Base-by-base conservation (phyloP, 1,140 invertebrate genomes). In the Phocides pigmalion region DNA sequence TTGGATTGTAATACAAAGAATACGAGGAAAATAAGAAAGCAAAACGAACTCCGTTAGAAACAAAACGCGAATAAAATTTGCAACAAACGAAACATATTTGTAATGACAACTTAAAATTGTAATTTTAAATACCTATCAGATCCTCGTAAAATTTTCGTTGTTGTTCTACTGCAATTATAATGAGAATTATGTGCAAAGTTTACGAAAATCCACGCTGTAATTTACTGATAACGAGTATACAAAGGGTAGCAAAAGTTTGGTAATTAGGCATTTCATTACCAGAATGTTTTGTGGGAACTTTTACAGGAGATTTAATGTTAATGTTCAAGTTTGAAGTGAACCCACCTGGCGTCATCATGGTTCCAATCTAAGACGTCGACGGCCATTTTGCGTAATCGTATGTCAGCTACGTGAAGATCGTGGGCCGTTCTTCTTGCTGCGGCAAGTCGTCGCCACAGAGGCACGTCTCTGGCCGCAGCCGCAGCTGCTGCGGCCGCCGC, bases 331-430 rank as follows among this genome's bases (percentile, higher is more conserved):
- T 44, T 32, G 20, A 58, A 22, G 12, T 4, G 16, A 68, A 74
- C 68, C 35, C 35, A 90, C 91, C 95, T 94, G 1, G 96, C 96
- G 85, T 97, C 96, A 81, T 98, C 97, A 73, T 98, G 97, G 84
- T 95, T 96, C 98, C 98, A 98, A 72, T 98, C 97, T 58, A 98
- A 91, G 0, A 98, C 94, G 81, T 98, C 97, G 50, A 98, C 95
- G 53, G 97, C 97, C 93, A 98, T 96, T 95, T 97, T 97, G 82
- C 96, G 93, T 32, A 97, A 89, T 89, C 97, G 96, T 67, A 97
- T 97, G 81, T 97, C 97, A 66, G 96, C 95, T 87, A 97, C 95
- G 81, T 97, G 96, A 63, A 96, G 94, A 79, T 97, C 96, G 65
- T 95, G 94, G 44, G 94, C 95, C 5, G 95, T 93, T 62, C 95